Percentiles rank a stretch among this genome's conserved stretches.
These are phyloP conservation scores for Drosophila rellima DNA, from an alignment of 2,888 invertebrate species.

Conservation along the genomic window DNA sequence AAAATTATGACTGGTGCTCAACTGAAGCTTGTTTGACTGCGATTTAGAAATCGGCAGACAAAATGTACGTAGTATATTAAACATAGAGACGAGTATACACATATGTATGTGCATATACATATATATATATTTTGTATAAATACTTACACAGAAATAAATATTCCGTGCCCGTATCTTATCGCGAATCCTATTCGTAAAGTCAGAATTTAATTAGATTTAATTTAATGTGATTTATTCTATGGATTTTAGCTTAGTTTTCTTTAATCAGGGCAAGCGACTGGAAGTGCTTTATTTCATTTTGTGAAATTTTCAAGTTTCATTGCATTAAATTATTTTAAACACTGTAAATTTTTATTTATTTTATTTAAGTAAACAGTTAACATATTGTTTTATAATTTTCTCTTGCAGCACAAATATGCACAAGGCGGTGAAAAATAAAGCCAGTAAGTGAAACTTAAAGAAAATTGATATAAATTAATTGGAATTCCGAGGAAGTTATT, in stretches of 20 bases:
- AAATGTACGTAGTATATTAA: background rate
- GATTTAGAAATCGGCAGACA: constrained; percentile 39
- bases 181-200: constrained; percentile 28
- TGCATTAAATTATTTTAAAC: background rate
- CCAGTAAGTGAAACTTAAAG: constrained; percentile 64
- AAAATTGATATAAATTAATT: background rate
- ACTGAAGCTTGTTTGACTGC: constrained; percentile 24
- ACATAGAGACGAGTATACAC: background rate
- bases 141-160: constrained; percentile 12
- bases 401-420: constrained; percentile 64
- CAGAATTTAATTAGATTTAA: constrained; percentile 68
- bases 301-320: constrained; percentile 2
- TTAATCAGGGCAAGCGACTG: constrained; percentile 52
- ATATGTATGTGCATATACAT: background rate
- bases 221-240: constrained; percentile 51
- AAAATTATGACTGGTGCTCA: constrained; percentile 28
- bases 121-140: background rate
- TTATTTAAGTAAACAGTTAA: background rate
- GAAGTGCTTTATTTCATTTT: constrained; percentile 46
- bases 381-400: background rate
- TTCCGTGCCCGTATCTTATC: constrained; percentile 58
- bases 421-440: constrained; percentile 78
- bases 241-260: constrained; percentile 55
- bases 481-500: background rate
- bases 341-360: background rate